Conservation (phyloP, 1,140 invertebrate species). For the Semibalanus balanoides region DNA sequence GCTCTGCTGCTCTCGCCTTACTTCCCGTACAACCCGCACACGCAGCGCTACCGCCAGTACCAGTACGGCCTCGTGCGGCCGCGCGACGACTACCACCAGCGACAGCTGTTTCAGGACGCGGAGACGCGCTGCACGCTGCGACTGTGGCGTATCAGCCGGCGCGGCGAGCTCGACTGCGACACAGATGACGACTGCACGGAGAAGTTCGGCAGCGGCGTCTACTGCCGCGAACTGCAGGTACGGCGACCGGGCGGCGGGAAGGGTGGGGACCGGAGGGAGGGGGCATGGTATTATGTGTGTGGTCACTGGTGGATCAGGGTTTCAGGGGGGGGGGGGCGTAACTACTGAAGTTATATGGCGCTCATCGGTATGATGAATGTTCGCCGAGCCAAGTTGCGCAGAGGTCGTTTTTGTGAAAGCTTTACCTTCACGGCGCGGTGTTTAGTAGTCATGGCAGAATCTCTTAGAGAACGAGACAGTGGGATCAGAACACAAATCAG, state of each 20-base stretch:
- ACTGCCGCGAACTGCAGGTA: background rate
- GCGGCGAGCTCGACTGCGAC: background rate
- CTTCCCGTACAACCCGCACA: background rate
- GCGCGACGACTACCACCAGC: background rate
- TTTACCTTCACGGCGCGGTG: too few relatives aligned
- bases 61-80: background rate
- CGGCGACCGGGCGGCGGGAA: background rate
- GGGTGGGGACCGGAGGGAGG: too few relatives aligned
- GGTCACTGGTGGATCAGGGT: too few relatives aligned
- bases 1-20: background rate
- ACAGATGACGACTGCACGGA: background rate
- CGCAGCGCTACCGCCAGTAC: background rate
- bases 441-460: too few relatives aligned
- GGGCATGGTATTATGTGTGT: too few relatives aligned
- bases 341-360: too few relatives aligned
- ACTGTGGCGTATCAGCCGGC: constrained; percentile 1
- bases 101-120: background rate
- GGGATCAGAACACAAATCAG: too few relatives aligned
- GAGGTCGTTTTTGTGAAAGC: too few relatives aligned
- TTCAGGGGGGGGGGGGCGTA: too few relatives aligned
- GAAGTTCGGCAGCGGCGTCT: background rate
- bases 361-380: too few relatives aligned
- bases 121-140: background rate
- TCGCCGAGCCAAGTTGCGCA: too few relatives aligned
- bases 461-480: too few relatives aligned